Conservation (phyloP, 2,797 vertebrate genomes). For the Echiichthys vipera region DNA sequence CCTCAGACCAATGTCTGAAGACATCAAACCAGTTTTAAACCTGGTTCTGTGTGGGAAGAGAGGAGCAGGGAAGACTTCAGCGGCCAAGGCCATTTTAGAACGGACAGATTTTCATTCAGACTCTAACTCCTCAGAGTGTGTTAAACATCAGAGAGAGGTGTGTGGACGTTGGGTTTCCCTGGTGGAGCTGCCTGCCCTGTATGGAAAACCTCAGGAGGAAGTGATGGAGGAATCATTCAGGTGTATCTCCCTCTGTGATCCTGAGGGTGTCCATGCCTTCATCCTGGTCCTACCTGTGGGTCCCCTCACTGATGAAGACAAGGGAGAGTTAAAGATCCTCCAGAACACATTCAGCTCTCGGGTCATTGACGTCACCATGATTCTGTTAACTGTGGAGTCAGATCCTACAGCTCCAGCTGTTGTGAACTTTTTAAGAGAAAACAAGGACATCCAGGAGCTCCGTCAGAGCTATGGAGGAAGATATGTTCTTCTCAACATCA, state of each 20-base stretch:
- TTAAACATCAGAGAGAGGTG: slow-evolving; percentile 39
- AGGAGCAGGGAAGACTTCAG: slow-evolving; percentile 38
- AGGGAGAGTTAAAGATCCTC: slow-evolving; percentile 42
- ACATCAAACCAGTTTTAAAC: not conserved
- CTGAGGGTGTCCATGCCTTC: slow-evolving; percentile 74
- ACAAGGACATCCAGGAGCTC: slow-evolving; percentile 3
- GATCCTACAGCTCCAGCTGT: slow-evolving; percentile 23
- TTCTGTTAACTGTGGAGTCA: slow-evolving; percentile 46
- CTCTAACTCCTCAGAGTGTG: slow-evolving; percentile 13
- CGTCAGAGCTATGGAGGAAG: slow-evolving; percentile 26
- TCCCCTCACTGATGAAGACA: slow-evolving; percentile 55
- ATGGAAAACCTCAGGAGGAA: slow-evolving; percentile 56
- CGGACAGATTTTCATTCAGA: slow-evolving; percentile 2
- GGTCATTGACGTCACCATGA: slow-evolving; percentile 40
- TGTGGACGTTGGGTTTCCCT: slow-evolving; percentile 33
- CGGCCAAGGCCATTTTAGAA: slow-evolving; percentile 37
- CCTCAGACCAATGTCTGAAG: too few relatives aligned
- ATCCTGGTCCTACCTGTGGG: slow-evolving; percentile 44
- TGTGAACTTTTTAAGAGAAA: not conserved
- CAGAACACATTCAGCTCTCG: slow-evolving; percentile 38
- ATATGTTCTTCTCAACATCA: slow-evolving; percentile 11
- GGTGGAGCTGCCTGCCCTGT: slow-evolving; percentile 69
- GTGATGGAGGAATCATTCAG: slow-evolving; percentile 84
- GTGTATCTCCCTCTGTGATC: slow-evolving; percentile 64
- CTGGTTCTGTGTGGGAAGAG: slow-evolving; percentile 42